Evolutionary conservation across 2,113 vertebrate genomes (phyloP).

Genomic region (Lagopus muta): DNA sequence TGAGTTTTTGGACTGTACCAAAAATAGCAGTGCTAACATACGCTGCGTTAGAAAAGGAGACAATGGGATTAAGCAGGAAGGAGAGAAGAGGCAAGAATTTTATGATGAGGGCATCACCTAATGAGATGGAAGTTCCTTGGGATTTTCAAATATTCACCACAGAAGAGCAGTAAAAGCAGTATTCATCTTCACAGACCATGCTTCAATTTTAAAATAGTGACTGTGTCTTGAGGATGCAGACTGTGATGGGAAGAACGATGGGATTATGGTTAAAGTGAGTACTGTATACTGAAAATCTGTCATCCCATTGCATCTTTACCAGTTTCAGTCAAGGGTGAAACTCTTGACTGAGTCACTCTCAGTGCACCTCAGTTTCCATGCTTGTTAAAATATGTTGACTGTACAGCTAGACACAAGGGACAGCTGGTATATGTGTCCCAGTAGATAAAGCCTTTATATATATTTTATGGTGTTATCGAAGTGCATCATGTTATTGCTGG

Average conservation of each 20-base stretch:
- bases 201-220: slow-evolving; percentile 51
- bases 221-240: slow-evolving; percentile 20
- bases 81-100: slow-evolving; percentile 33
- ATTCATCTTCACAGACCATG: slow-evolving; percentile 25
- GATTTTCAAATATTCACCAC: slow-evolving; percentile 48
- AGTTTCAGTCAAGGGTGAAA: neutral
- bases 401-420: neutral
- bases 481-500: neutral
- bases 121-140: slow-evolving; percentile 39
- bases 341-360: too few species aligned
- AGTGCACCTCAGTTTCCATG: slow-evolving; percentile 28
- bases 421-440: neutral
- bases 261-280: slow-evolving; percentile 29
- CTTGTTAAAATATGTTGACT: neutral
- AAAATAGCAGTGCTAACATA: slow-evolving; percentile 56
- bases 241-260: neutral
- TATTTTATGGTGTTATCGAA: slow-evolving; percentile 1
- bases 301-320: slow-evolving; percentile 32
- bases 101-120: slow-evolving; percentile 57
- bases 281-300: slow-evolving; percentile 19
- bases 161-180: slow-evolving; percentile 20
- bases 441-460: neutral
- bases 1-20: slow-evolving; percentile 49
- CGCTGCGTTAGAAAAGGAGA: slow-evolving; percentile 32
- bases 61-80: slow-evolving; percentile 41